Conservation (phyloP, 2,797 vertebrate species). For the Anguilla megastoma region DNA sequence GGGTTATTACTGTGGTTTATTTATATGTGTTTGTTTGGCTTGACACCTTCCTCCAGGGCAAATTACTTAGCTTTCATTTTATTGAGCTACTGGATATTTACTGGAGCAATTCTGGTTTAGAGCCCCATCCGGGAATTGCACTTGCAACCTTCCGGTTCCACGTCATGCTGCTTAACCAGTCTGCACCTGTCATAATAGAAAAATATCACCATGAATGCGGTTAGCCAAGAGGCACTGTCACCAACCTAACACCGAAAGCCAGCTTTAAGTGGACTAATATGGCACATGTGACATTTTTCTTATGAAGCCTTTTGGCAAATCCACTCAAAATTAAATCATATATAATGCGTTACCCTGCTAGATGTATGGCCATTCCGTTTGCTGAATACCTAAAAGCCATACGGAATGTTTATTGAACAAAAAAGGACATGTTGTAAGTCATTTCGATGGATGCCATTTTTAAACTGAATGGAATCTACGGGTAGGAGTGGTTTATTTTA, state of each 20-base stretch:
- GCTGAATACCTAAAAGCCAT: background rate
- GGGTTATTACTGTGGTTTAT: background rate
- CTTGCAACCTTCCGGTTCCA: background rate
- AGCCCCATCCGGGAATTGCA: background rate
- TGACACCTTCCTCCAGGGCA: background rate
- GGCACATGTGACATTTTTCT: background rate
- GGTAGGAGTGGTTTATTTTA: background rate
- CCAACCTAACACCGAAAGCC: background rate
- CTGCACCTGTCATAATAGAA: background rate
- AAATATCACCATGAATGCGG: background rate
- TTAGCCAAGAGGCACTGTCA: background rate
- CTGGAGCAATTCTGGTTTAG: background rate
- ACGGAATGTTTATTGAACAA: background rate
- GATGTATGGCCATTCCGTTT: background rate
- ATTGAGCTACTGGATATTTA: background rate
- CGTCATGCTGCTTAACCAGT: background rate
- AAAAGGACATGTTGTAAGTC: background rate
- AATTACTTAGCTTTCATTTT: background rate
- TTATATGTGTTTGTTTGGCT: background rate
- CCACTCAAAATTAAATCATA: background rate
- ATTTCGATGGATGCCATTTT: background rate
- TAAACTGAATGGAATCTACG: background rate
- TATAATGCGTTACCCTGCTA: background rate
- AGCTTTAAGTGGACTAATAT: background rate
- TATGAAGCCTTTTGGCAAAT: background rate